Evolutionary conservation across 2,888 invertebrate species (phyloP), one percentile per base, ranked within the genome.

Genomic region (Melikaiella ostensackeni): DNA sequence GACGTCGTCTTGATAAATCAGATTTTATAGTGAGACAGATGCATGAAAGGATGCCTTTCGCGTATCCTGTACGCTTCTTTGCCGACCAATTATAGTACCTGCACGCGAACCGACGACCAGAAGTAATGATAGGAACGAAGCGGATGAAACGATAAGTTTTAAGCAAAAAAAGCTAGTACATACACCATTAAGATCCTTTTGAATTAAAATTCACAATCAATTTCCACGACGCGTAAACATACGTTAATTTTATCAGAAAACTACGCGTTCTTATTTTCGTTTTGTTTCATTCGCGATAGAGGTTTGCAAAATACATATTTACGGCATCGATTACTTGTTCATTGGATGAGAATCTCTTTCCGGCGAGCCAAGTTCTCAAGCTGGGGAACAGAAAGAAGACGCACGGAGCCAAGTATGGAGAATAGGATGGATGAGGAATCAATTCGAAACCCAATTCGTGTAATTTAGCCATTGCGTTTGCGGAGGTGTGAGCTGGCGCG

Each of bases 91-190:
- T 63, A 63, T 63, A 63, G n/a, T 63, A 63, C 33, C 27, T 63
- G 62, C 33, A 62, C 62, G 62, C 62, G 33, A 62, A 42, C 16
- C 16, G 16, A 16, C 42, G 16, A 50, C 50, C n/a, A 50, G 50
- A 35, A 63, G 63, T 63, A 63, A 63, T 63, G 63, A 63, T 63
- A 63, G 63, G 63, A 63, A 63, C 63, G 63, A 62, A 62, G 21
- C 63, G 63, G 35, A 63, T 63, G 63, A 63, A 63, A 63, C 35
- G 21, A 63, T 63, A 21, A 35, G 35, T 63, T 63, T 61, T 13
- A 5, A 61, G 2, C 9, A 35, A 63, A 63, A 33, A n/a, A 63
- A n/a, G 8, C 19, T 19, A 33, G 33, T 35, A n/a, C 5, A 63
- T 35, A 63, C 35, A 63, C 62, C n/a, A 62, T 35, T n/a, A 30